Evolutionary conservation across 2,888 invertebrate species (phyloP).

Genomic region (Ormia ochracea): DNA sequence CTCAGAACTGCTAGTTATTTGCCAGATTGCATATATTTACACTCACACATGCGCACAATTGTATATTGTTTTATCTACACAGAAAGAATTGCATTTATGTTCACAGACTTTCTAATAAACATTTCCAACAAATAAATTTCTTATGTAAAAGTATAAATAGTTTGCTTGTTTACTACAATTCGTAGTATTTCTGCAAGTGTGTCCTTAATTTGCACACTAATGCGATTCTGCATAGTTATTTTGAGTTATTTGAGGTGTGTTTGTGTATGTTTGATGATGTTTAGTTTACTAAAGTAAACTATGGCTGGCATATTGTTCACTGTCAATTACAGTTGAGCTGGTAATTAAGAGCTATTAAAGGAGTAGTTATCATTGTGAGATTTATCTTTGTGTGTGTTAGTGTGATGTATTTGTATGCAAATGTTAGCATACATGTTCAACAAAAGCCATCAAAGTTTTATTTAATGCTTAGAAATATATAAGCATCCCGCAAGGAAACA

Average conservation of each 20-base stretch:
- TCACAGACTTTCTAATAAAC: slow-evolving; percentile 27
- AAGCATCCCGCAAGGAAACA: neutral
- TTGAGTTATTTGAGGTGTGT: neutral
- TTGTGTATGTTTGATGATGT: slow-evolving; percentile 25
- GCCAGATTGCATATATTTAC: neutral
- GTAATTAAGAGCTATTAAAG: slow-evolving; percentile 63
- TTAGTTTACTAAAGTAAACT: slow-evolving; percentile 54
- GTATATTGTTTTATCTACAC: neutral
- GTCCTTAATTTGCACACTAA: slow-evolving; percentile 9
- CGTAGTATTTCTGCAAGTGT: neutral
- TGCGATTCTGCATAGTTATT: neutral
- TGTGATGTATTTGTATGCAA: neutral
- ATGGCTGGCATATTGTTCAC: slow-evolving; percentile 60
- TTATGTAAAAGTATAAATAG: slow-evolving; percentile 29
- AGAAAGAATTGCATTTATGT: neutral
- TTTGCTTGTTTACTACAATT: neutral
- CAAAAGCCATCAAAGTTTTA: slow-evolving; percentile 9
- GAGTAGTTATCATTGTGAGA: slow-evolving; percentile 47
- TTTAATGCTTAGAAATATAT: neutral
- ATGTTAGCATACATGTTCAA: neutral
- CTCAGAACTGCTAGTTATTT: neutral
- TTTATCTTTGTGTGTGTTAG: neutral
- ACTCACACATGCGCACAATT: neutral
- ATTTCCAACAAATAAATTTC: slow-evolving; percentile 47
- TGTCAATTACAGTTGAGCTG: slow-evolving; percentile 63